Evolutionary conservation across 2,797 vertebrate species (phyloP).

Genomic region (Cephalopachus bancanus): DNA sequence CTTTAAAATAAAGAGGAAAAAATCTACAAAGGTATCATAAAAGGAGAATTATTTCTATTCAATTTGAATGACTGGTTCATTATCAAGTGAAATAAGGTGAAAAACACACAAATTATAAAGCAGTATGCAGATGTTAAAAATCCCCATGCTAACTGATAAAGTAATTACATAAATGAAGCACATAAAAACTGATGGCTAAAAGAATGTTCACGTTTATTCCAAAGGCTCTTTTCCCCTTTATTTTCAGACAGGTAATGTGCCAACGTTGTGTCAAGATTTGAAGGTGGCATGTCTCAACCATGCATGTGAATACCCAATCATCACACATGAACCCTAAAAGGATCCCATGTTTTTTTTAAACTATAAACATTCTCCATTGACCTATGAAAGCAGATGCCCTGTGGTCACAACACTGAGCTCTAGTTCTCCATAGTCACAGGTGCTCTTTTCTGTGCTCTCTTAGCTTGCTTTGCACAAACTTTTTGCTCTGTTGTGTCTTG

Average conservation of each 20-base stretch:
- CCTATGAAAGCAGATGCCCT: background rate
- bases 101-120: background rate
- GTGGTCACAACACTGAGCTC: background rate
- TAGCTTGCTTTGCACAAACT: background rate
- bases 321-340: too few species aligned
- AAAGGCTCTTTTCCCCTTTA: too few species aligned
- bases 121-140: background rate
- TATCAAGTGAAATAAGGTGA: background rate
- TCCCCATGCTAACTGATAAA: background rate
- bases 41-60: background rate
- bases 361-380: background rate
- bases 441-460: background rate
- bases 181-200: background rate
- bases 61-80: background rate
- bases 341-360: background rate
- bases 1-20: conserved; percentile 8
- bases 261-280: too few species aligned
- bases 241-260: too few species aligned
- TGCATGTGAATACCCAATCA: too few species aligned
- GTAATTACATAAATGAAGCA: background rate
- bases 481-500: background rate
- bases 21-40: conserved; percentile 69
- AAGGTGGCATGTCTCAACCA: too few species aligned
- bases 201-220: background rate
- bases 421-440: background rate